phyloP scores from a whole-genome alignment of 2,797 vertebrate genomes.

The Hypotaenidia okinawae region DNA sequence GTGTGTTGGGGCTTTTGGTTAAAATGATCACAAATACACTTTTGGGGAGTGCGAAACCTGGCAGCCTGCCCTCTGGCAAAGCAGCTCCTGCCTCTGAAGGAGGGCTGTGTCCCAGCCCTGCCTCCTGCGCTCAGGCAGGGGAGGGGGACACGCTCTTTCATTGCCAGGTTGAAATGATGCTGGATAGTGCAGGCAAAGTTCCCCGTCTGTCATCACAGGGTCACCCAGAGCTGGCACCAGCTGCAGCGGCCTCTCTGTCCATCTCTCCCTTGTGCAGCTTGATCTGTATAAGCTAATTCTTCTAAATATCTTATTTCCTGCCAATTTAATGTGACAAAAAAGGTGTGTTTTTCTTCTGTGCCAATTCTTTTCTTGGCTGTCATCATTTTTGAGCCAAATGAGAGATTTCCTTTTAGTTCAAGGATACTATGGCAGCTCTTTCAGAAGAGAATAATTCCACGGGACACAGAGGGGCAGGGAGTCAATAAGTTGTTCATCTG shows the following conservation, averaged over 20 bases:
- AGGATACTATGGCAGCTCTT: not conserved
- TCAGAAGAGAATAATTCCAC: not conserved
- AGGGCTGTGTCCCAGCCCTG: not conserved
- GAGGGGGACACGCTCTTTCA: constrained; percentile 9
- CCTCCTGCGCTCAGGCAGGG: not conserved
- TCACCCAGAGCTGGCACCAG: constrained; percentile 39
- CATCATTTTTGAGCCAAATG: not conserved
- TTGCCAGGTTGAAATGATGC: constrained; percentile 11
- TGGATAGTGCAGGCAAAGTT: not conserved
- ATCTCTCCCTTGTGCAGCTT: not conserved
- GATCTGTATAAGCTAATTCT: not conserved
- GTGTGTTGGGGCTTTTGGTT: not conserved
- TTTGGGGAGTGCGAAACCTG: not conserved
- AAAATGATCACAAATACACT: not conserved
- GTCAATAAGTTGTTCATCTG: not conserved
- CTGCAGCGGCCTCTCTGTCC: constrained; percentile 21
- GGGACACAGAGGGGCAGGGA: not conserved
- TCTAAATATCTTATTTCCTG: not conserved
- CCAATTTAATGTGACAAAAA: not conserved
- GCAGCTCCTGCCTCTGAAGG: not conserved
- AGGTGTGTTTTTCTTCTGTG: not conserved
- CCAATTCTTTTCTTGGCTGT: not conserved
- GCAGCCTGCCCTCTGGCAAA: not conserved
- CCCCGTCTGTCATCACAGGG: constrained; percentile 59
- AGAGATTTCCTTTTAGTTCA: constrained; percentile 1